A percentile compares a stretch with the other conserved stretches of the same genome.
Evolutionary conservation across 2,113 vertebrate species (phyloP).

Genomic region (Cheirogaleus medius): DNA sequence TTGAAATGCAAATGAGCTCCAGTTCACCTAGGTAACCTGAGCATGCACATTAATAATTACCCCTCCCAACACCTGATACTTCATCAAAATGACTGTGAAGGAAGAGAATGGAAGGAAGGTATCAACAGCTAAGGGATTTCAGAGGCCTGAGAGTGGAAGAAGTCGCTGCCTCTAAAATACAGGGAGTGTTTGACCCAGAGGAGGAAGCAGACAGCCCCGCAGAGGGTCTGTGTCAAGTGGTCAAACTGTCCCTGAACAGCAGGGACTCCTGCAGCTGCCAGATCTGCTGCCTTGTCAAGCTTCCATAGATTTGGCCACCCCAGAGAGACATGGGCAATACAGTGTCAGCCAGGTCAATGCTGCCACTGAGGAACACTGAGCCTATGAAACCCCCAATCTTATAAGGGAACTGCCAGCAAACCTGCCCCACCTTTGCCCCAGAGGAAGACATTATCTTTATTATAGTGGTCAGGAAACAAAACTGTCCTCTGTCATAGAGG

Average conservation of each 20-base stretch:
- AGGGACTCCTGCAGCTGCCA: not conserved
- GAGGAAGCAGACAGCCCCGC: not conserved
- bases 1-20: not conserved
- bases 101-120: not conserved
- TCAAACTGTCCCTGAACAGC: not conserved
- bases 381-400: not conserved
- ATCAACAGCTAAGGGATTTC: not conserved
- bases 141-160: not conserved
- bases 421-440: not conserved
- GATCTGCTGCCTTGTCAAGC: not conserved
- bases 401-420: not conserved
- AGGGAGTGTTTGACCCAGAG: not conserved
- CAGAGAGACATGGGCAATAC: not conserved
- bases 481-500: not conserved
- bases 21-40: not conserved
- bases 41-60: conserved; percentile 33
- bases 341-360: no score
- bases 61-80: not conserved
- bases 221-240: fast-evolving
- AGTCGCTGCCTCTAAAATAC: not conserved
- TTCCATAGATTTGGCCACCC: not conserved
- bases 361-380: not conserved
- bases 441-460: not conserved
- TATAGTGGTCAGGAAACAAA: not conserved
- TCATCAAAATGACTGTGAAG: not conserved